These are phyloP conservation scores for Eupithecia exiguata DNA, from an alignment of 2,888 invertebrate species.

Conservation along the genomic window DNA sequence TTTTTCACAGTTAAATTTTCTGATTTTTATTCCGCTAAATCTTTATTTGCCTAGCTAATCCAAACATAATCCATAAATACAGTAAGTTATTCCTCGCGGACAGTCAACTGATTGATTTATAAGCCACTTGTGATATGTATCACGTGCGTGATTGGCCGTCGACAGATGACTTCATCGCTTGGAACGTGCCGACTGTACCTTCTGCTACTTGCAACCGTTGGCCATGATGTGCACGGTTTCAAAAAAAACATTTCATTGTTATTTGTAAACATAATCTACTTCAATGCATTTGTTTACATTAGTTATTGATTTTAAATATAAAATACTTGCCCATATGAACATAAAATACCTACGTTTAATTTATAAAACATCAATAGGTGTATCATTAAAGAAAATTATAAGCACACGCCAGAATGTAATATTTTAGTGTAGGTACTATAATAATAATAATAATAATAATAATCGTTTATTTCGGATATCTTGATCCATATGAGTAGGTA, in stretches of 20 bases:
- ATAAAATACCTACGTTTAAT: too few relatives aligned
- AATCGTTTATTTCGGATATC: too few relatives aligned
- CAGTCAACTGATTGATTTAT: slow-evolving; percentile 38
- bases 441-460: too few relatives aligned
- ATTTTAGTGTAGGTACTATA: too few relatives aligned
- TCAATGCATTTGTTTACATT: neutral
- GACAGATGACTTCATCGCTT: slow-evolving; percentile 47
- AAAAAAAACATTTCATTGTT: neutral
- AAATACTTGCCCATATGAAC: too few relatives aligned
- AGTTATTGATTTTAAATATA: too few relatives aligned
- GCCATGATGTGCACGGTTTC: neutral
- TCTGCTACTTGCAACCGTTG: slow-evolving; percentile 4
- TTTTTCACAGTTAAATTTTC: neutral
- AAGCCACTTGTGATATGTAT: slow-evolving; percentile 43
- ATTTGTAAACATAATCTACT: neutral
- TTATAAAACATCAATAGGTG: too few relatives aligned
- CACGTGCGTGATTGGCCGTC: slow-evolving; percentile 46
- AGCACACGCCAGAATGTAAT: too few relatives aligned
- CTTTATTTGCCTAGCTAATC: neutral
- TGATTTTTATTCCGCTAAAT: neutral
- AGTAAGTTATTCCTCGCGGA: slow-evolving; percentile 35
- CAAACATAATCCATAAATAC: slow-evolving; percentile 18
- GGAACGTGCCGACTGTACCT: slow-evolving; percentile 39
- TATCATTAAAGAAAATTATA: too few relatives aligned
- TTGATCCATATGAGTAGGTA: too few relatives aligned